Percentiles rank a stretch among this genome's conserved stretches.
Evolutionary conservation across 2,113 vertebrate genomes (phyloP).

Genomic region (Vulpes lagopus): DNA sequence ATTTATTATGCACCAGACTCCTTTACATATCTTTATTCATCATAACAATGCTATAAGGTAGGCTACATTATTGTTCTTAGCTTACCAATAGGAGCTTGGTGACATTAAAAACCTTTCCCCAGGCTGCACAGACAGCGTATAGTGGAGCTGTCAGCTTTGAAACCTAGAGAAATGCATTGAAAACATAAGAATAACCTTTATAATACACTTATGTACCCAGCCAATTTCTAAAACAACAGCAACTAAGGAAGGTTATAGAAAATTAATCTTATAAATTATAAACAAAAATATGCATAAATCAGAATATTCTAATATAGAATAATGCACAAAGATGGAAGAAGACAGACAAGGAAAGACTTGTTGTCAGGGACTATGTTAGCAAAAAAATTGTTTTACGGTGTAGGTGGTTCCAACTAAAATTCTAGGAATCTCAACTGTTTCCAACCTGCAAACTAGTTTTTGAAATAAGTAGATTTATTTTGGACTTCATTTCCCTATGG

Average conservation of each 20-base stretch:
- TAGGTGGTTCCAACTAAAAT: slow-evolving; percentile 11
- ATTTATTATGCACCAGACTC: slow-evolving; percentile 36
- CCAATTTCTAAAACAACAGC: slow-evolving; percentile 19
- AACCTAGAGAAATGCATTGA: slow-evolving; percentile 30
- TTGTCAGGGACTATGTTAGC: neutral
- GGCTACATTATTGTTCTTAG: neutral
- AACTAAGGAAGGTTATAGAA: neutral
- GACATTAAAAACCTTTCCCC: slow-evolving; percentile 6
- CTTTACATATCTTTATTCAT: neutral
- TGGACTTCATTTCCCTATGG: neutral
- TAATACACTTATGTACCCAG: neutral
- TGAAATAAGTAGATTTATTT: slow-evolving; percentile 30
- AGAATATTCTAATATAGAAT: neutral
- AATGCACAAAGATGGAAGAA: neutral
- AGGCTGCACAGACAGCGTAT: neutral
- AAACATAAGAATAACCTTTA: slow-evolving; percentile 24
- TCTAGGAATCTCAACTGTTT: slow-evolving; percentile 19
- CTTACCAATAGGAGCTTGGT: slow-evolving; percentile 36
- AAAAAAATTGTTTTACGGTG: neutral
- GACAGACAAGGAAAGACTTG: neutral
- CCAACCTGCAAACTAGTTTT: neutral
- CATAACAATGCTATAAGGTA: neutral
- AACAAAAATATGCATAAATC: neutral
- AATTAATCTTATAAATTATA: neutral
- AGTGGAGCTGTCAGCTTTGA: neutral